phyloP scores from a whole-genome alignment of 2,888 invertebrate genomes.

The Pandemis heparana region DNA sequence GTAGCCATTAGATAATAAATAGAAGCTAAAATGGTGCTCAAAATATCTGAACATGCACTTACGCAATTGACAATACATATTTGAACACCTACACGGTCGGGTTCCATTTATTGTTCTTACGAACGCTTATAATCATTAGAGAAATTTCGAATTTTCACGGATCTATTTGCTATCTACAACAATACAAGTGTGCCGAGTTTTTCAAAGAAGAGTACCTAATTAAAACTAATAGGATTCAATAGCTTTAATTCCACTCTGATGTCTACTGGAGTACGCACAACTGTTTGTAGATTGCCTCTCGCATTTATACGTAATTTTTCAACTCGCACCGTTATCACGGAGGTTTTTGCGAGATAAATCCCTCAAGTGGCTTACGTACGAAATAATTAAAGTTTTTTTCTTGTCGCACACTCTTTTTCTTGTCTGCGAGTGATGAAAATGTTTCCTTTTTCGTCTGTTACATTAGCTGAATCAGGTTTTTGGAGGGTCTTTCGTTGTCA shows the following conservation, averaged over 20 bases:
- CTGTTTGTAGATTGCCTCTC: conserved; percentile 30
- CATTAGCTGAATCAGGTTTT: not conserved
- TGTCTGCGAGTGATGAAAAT: not conserved
- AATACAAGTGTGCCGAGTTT: too few relatives aligned
- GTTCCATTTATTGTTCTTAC: too few relatives aligned
- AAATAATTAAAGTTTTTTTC: conserved; percentile 30
- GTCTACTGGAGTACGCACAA: conserved; percentile 22
- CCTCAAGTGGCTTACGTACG: conserved; percentile 10
- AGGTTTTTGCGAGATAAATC: conserved; percentile 31
- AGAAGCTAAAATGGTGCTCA: too few relatives aligned
- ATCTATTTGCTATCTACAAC: too few relatives aligned
- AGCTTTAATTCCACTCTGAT: not conserved
- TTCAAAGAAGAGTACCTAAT: too few relatives aligned
- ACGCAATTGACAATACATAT: too few relatives aligned
- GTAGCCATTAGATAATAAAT: too few relatives aligned
- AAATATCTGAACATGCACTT: too few relatives aligned
- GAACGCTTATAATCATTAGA: too few relatives aligned
- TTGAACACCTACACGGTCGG: too few relatives aligned
- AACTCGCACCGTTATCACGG: conserved; percentile 28
- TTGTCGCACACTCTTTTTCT: not conserved
- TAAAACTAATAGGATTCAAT: too few relatives aligned
- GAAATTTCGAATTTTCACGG: too few relatives aligned
- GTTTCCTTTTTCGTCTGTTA: not conserved
- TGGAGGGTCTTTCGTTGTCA: not conserved
- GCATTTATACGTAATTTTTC: conserved; percentile 40